Conservation (phyloP, 35 echinoderm and acorn worm genomes). For the Ophioderma brevispina region DNA sequence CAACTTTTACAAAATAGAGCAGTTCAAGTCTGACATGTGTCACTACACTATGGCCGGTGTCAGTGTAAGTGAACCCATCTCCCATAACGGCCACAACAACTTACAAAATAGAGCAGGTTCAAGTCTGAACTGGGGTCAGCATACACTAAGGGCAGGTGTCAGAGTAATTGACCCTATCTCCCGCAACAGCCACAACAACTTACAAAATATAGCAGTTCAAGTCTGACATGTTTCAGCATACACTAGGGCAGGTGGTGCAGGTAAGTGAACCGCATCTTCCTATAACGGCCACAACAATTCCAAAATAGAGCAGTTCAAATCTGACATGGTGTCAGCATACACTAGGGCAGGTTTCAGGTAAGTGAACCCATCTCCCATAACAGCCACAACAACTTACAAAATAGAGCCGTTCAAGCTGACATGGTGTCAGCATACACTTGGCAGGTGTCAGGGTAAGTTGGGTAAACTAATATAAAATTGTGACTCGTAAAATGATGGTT, state of each 20-base stretch:
- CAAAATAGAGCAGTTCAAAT: conserved; percentile 94
- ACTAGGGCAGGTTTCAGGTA: conserved; percentile 67
- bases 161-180: neutral
- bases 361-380: conserved; percentile 79
- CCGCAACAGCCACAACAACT: too few species aligned
- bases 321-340: conserved; percentile 84
- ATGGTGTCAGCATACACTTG: conserved; percentile 88
- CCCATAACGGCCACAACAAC: too few species aligned
- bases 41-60: conserved; percentile 74
- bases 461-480: too few species aligned
- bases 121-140: conserved; percentile 85
- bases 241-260: too few species aligned
- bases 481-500: too few species aligned
- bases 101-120: conserved; percentile 89
- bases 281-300: conserved; percentile 31
- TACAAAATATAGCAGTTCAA: too few species aligned
- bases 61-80: too few species aligned
- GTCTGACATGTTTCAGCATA: too few species aligned
- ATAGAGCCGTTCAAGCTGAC: conserved; percentile 93
- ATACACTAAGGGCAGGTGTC: conserved; percentile 70
- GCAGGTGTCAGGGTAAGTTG: conserved; percentile 20
- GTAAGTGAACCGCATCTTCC: conserved; percentile 91
- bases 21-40: conserved; percentile 94
- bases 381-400: conserved; percentile 53
- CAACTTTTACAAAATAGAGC: conserved; percentile 69